Percentiles rank a stretch among this genome's conserved stretches.
These are phyloP conservation scores for Barnardius zonarius DNA, from an alignment of 2,113 vertebrate genomes.

Conservation along the genomic window DNA sequence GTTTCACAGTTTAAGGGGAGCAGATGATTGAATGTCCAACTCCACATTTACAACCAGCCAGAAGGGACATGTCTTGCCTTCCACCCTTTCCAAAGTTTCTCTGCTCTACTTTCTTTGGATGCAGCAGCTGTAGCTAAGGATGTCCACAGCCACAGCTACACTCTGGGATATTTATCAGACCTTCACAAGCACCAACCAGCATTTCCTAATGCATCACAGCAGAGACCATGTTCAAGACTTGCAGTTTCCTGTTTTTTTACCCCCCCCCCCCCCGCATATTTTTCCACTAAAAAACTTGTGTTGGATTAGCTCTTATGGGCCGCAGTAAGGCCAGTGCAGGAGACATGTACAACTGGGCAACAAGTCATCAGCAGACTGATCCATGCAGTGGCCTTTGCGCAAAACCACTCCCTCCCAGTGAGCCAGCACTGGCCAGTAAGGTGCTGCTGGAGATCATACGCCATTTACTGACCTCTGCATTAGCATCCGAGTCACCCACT, in stretches of 20 bases:
- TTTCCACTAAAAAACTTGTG: background rate
- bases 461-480: background rate
- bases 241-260: background rate
- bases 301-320: background rate
- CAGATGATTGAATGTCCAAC: background rate
- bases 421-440: background rate
- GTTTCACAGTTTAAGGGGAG: background rate
- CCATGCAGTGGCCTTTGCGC: rapidly evolving
- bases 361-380: background rate
- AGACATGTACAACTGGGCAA: background rate
- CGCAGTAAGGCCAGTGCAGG: background rate
- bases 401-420: rapidly evolving
- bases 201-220: background rate
- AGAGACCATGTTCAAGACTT: background rate
- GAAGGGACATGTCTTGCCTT: background rate
- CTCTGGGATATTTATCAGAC: background rate
- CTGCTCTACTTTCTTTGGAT: background rate
- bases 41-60: background rate
- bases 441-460: background rate
- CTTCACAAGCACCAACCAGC: background rate
- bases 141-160: rapidly evolving
- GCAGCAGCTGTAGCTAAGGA: background rate
- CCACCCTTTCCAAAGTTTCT: background rate
- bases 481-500: background rate
- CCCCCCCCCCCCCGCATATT: background rate